Base-by-base conservation (phyloP, 1,140 invertebrate species). In the Eurosta solidaginis region DNA sequence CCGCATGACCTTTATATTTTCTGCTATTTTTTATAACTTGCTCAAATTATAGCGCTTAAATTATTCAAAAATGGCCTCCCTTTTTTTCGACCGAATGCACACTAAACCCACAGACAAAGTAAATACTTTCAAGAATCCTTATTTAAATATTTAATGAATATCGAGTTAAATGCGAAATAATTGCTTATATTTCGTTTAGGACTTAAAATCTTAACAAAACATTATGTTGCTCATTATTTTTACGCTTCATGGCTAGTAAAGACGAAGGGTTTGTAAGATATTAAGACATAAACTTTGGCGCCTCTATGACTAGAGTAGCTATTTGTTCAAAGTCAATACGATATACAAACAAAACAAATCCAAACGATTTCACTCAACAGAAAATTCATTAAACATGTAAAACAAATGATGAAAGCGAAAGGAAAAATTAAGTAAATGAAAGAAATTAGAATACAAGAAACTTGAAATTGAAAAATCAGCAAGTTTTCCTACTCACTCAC, bases 111-210 rank as follows among this genome's bases (percentile, higher is more conserved):
- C 36, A 2, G 17, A n/a, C n/a, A 68, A 68, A 68, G 36, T 68
- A 68, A 68, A 68, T 40, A 12, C 59, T 29, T 33, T 68, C n/a
- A 68, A 40, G 59, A 29, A 68, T 68, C 59, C n/a, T 68, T 68
- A 68, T 68, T 68, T 68, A 68, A n/a, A 68, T 68, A 68, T 40
- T 40, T 68, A 68, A 68, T 68, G 33, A 33, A 29, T 20, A 68
- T 68, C 36, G 33, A 68, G 59, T 68, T 68, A 68, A 68, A 68
- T 40, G 59, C 36, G 59, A 68, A 68, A 68, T 68, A 68, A 68
- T 68, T 68, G 59, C 59, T 68, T 68, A 33, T 68, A 22, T 40
- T 40, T 68, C 33, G 36, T 68, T 68, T 22, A 68, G n/a, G 59
- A 9, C 33, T 68, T 40, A 68, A 14, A 68, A 68, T 29, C 59